Conservation (phyloP, 2,888 invertebrate genomes). For the Ypsolopha sequella region DNA sequence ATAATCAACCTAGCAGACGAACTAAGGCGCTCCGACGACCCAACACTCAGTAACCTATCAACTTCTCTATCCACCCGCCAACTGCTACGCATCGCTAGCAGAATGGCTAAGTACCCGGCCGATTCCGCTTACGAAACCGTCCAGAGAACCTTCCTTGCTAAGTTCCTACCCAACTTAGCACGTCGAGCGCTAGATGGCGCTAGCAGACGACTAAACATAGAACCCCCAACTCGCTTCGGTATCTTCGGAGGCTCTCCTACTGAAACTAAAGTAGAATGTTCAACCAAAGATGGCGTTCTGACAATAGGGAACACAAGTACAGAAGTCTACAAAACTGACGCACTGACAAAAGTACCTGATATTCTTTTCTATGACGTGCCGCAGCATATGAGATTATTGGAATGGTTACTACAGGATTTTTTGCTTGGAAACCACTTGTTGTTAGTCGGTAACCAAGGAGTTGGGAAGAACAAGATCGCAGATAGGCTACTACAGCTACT, state of each 20-base stretch:
- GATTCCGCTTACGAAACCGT: slow-evolving; percentile 80
- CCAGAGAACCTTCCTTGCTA: slow-evolving; percentile 82
- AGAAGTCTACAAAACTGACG: slow-evolving; percentile 75
- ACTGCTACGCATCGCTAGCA: slow-evolving; percentile 83
- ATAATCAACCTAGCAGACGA: slow-evolving; percentile 84
- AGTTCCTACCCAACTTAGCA: slow-evolving; percentile 90
- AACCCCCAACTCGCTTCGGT: slow-evolving; percentile 33
- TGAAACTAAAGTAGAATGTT: slow-evolving; percentile 45
- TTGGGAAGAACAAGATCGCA: slow-evolving; percentile 97
- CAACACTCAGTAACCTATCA: slow-evolving; percentile 84
- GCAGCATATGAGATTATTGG: slow-evolving; percentile 88
- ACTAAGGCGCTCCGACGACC: slow-evolving; percentile 80
- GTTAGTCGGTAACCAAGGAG: slow-evolving; percentile 97
- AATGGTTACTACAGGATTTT: slow-evolving; percentile 91
- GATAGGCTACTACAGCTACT: slow-evolving; percentile 90
- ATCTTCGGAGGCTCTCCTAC: slow-evolving; percentile 28
- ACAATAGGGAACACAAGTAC: slow-evolving; percentile 80
- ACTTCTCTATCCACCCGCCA: slow-evolving; percentile 93
- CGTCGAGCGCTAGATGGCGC: slow-evolving; percentile 85
- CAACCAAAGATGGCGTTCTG: slow-evolving; percentile 67
- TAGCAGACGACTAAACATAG: slow-evolving; percentile 71
- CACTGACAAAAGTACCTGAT: slow-evolving; percentile 92
- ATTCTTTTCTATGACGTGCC: slow-evolving; percentile 95
- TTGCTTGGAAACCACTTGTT: slow-evolving; percentile 91
- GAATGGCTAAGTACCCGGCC: slow-evolving; percentile 81